These are phyloP conservation scores for Tichodroma muraria DNA, from an alignment of 2,113 vertebrate genomes.

Conservation along the genomic window DNA sequence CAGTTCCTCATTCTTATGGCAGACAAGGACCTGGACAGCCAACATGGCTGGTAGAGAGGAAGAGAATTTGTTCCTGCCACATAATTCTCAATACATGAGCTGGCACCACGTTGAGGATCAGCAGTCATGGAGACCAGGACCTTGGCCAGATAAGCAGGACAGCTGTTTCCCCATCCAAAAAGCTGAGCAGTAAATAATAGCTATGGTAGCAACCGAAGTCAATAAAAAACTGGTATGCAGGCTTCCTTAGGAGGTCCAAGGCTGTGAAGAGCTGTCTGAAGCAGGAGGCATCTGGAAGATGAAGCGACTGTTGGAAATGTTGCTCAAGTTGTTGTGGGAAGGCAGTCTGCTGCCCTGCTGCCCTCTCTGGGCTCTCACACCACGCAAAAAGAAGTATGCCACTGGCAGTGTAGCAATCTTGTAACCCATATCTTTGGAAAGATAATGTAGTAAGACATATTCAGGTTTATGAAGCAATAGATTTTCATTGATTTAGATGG, in stretches of 20 bases:
- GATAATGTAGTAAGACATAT: not conserved
- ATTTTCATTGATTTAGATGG: not conserved
- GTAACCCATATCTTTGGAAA: not conserved
- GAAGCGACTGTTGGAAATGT: not conserved
- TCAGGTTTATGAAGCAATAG: not conserved
- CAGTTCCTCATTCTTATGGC: not conserved
- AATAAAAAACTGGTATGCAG: not conserved
- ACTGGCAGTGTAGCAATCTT: not conserved
- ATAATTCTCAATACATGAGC: not conserved
- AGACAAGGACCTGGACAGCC: not conserved
- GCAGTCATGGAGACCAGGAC: not conserved
- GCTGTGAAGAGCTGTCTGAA: not conserved
- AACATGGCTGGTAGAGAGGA: not conserved
- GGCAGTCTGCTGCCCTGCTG: not conserved
- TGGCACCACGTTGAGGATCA: not conserved
- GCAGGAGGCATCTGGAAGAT: not conserved
- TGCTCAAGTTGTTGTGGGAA: not conserved
- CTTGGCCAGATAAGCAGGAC: not conserved
- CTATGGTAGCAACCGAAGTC: not conserved
- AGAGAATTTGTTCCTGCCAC: not conserved
- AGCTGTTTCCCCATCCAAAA: not conserved
- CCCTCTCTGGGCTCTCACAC: not conserved
- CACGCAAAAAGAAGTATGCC: fast-evolving
- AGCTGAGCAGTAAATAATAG: not conserved
- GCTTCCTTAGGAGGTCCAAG: fast-evolving